These are phyloP conservation scores for Megaceryle alcyon DNA, from an alignment of 2,797 vertebrate genomes.

Conservation along the genomic window DNA sequence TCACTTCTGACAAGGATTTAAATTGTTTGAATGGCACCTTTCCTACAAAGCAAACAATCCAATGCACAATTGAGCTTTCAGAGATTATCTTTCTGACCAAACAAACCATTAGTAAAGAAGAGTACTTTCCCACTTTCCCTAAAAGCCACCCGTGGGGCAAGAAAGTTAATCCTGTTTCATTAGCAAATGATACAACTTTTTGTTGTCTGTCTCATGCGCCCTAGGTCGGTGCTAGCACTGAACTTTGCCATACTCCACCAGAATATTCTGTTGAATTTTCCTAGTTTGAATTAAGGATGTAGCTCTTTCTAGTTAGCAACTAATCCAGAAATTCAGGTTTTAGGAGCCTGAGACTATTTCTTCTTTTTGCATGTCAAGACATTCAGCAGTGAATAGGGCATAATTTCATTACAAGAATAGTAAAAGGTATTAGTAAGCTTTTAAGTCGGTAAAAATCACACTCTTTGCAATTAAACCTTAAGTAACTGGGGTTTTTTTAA, in stretches of 20 bases:
- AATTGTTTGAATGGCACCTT: neutral
- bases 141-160: neutral
- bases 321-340: conserved; percentile 30
- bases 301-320: neutral
- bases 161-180: neutral
- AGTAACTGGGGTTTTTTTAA: neutral
- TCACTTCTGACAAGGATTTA: neutral
- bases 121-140: neutral
- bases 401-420: neutral
- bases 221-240: neutral
- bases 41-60: neutral
- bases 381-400: neutral
- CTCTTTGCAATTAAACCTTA: neutral
- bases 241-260: neutral
- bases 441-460: neutral
- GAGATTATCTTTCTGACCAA: neutral
- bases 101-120: neutral
- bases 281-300: neutral
- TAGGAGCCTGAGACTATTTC: neutral
- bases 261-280: neutral
- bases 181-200: neutral
- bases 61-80: neutral
- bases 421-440: neutral
- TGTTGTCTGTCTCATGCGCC: neutral
- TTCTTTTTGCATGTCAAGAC: neutral